Base-by-base conservation (phyloP, 2,113 vertebrate genomes). In the Microtus oregoni region DNA sequence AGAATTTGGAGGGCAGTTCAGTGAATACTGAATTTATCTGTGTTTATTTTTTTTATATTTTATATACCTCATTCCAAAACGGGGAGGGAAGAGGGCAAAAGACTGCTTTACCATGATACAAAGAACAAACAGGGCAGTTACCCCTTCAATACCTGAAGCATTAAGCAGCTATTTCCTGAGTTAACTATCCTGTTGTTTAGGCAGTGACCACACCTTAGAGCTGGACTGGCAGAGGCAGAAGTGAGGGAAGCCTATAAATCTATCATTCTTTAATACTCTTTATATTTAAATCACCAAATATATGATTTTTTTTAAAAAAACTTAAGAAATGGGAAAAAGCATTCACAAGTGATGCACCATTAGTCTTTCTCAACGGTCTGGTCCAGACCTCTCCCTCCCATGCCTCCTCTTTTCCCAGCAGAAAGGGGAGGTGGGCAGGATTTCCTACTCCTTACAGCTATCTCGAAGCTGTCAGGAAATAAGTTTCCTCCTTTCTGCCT, bases 311-410 rank as follows among this genome's bases (percentile, higher is more conserved):
- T 61, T 41, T 92, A 5, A 63, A 92, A 92, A 95, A 90, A n/a
- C 79, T 73, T 47, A 73, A 94, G 70, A 78, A 44, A 86, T 92
- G 19, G 91, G 91, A 58, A 78, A 82, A n/a, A 19, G 30, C 72
- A 47, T 50, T 86, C 3, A 63, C 38, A 28, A 50, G 30, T 30
- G 75, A 82, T 83, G 61, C 32, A 12, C 4, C 13, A 26, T n/a
- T 55, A 10, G 61, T 77, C 81, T 83, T 77, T 3, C 50, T 72
- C 92, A 92, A 10, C 10, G 4, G 7, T 73, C 77, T 75, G 55
- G 5, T 24, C 9, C 38, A 52, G 44, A 75, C 44, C 17, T 91
- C 26, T 2, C 24, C 30, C 41, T 58, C 28, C 13, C 11, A 61
- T 30, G n/a, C 20, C n/a, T 28, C 32, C n/a, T 26, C 47, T 86